Percentiles rank a stretch among this genome's conserved stretches.
Conservation (phyloP, 2,113 vertebrate genomes). For the Heliornis fulica region DNA sequence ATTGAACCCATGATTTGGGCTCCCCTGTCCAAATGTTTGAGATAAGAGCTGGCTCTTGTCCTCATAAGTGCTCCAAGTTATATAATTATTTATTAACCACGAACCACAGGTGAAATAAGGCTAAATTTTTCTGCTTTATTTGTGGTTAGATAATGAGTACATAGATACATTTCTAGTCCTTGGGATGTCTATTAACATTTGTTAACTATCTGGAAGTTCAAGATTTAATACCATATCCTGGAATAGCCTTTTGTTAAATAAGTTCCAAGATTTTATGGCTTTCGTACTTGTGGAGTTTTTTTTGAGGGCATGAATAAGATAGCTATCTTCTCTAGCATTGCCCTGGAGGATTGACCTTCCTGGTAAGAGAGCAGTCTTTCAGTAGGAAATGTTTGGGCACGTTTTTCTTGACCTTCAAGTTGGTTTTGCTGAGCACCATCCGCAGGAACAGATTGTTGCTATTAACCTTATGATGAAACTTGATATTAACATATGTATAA, state of each 20-base stretch:
- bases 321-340: background rate
- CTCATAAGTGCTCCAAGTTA: background rate
- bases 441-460: background rate
- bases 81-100: background rate
- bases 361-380: background rate
- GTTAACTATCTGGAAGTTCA: background rate
- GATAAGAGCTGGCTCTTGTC: background rate
- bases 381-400: background rate
- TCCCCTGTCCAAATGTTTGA: background rate
- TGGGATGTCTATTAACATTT: background rate
- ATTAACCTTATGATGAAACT: background rate
- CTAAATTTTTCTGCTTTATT: background rate
- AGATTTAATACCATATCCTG: background rate
- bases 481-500: background rate
- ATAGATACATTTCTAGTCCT: background rate
- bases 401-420: background rate
- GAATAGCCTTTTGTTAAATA: background rate
- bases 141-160: background rate
- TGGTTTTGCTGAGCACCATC: background rate
- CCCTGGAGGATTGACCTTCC: background rate
- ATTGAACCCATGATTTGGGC: background rate
- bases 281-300: background rate
- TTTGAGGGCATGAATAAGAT: background rate
- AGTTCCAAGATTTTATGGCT: background rate
- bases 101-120: background rate